phyloP scores from a whole-genome alignment of 2,113 vertebrate species.

The Elachura formosa region DNA sequence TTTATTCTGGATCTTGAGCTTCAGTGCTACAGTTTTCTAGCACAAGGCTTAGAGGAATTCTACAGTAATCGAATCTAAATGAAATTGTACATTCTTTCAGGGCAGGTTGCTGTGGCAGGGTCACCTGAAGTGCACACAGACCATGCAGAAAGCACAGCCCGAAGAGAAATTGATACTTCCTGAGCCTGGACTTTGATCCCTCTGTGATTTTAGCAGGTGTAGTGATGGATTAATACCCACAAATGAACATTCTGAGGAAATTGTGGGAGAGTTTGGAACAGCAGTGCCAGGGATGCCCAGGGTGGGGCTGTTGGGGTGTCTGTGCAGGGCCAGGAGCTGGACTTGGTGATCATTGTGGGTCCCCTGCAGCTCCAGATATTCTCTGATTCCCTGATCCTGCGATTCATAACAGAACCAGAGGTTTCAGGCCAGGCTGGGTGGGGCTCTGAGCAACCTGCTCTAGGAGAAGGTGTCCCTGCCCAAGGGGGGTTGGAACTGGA shows the following conservation, averaged over 20 bases:
- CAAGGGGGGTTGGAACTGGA: background rate
- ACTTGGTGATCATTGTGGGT: background rate
- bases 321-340: background rate
- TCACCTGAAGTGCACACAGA: background rate
- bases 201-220: background rate
- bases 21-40: background rate
- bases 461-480: background rate
- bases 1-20: background rate
- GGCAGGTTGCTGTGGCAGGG: background rate
- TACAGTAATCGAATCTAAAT: background rate
- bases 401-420: background rate
- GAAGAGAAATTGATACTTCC: background rate
- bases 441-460: background rate
- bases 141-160: background rate
- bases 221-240: background rate
- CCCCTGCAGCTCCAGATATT: background rate
- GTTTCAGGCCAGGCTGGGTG: background rate
- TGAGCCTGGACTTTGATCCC: background rate
- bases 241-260: background rate
- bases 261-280: accelerated
- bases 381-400: background rate
- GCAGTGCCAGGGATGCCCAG: accelerated
- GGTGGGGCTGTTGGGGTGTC: background rate
- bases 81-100: background rate
- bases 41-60: background rate